Evolutionary conservation across 2,888 invertebrate species (phyloP).

Genomic region (Tryphoninae sp.): DNA sequence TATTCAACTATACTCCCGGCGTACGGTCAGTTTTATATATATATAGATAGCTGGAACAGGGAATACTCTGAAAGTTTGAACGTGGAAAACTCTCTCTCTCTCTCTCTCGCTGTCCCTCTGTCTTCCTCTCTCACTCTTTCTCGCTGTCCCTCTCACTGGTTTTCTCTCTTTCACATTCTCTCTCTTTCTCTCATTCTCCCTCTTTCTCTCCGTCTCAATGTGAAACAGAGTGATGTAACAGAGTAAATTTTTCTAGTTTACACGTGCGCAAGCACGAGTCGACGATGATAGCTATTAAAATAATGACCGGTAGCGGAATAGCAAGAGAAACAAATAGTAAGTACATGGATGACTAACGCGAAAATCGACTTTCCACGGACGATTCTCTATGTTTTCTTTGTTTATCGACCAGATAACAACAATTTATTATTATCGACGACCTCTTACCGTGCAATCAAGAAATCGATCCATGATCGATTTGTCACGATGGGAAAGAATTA

Average conservation of each 20-base stretch:
- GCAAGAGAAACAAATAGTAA: neutral
- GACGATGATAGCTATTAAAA: neutral
- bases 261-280: neutral
- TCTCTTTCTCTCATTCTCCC: neutral
- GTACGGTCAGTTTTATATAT: neutral
- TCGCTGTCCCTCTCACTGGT: too few species aligned
- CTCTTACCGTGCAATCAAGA: neutral
- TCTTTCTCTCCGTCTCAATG: neutral
- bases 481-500: neutral
- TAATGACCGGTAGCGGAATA: neutral
- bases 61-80: conserved; percentile 12
- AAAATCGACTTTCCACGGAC: conserved; percentile 30
- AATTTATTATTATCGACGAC: conserved; percentile 27
- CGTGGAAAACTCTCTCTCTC: neutral
- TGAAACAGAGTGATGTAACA: too few species aligned
- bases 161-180: too few species aligned
- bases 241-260: neutral
- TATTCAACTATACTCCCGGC: conserved; percentile 29
- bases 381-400: neutral
- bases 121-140: neutral
- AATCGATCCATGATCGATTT: conserved; percentile 40
- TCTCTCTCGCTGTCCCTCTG: neutral
- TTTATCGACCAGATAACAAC: conserved; percentile 19
- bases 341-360: neutral
- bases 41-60: neutral